Base-by-base conservation (phyloP, 2,113 vertebrate genomes). In the Trichechus manatus region DNA sequence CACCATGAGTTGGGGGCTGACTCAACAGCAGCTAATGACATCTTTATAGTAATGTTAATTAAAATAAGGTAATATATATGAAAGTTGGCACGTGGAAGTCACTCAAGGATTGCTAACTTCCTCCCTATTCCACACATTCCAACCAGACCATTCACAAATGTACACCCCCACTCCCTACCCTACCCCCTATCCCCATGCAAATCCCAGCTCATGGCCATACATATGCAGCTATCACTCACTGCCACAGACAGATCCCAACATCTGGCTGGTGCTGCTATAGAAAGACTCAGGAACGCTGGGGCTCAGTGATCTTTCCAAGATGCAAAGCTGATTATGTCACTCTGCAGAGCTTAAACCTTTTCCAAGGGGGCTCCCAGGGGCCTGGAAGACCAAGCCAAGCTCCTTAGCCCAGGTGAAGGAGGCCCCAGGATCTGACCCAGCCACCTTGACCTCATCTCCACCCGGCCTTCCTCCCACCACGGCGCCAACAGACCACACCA, bases 311-410 rank as follows among this genome's bases (percentile, higher is more conserved):
- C 79, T 81, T 81, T 82, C 88, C 91, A 66, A 92, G 93, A 78
- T 66, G 79, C 89, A 89, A 93, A 89, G 86, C 89, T 93, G 91
- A 93, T 95, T 78, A 96, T 39, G 68, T 95, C 93, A 95, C 78
- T 91, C 56, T 22, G 22, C 59, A 85, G 80, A 90, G 88, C 66
- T 72, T 82, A 75, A 91, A 36, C 68, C 89, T 77, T 61, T 36
- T 74, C 36, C 9, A 25, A 91, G 53, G 79, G 83, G 66, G 85
- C 23, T 81, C 20, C 23, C 33, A 6, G 75, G 36, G 68, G 33
- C 89, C 93, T 59, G 74, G 1, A 22, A 64, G 53, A 92, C 85
- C 66, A 74, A 50, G 79, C 39, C 78, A 83, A 75, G 85, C 87
- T 77, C 74, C 93, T 94, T 39, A 64, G 89, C 70, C 33, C 1